Percentiles rank a stretch among this genome's conserved stretches.
These are phyloP conservation scores for Cremastobaeus sp. DNA, from an alignment of 2,888 invertebrate species.

Conservation along the genomic window DNA sequence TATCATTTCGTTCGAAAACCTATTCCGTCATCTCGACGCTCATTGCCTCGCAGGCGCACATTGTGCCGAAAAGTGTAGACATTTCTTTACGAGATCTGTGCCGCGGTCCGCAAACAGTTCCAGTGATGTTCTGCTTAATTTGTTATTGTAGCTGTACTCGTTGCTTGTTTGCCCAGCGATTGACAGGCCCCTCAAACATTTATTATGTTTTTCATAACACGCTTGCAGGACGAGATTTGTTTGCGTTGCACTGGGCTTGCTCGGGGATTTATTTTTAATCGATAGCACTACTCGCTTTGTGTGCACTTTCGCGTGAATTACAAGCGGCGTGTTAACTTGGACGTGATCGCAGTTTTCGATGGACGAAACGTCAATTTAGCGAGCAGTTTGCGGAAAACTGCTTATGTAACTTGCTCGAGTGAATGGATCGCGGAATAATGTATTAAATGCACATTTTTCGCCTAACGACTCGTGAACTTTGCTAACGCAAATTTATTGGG, in stretches of 20 bases:
- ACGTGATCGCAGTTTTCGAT: slow-evolving; percentile 2
- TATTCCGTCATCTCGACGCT: slow-evolving; percentile 44
- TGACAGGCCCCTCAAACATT: slow-evolving; percentile 73
- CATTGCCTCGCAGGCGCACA: slow-evolving; percentile 51
- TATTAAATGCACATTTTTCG: too few species aligned
- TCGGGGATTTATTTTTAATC: slow-evolving; percentile 40
- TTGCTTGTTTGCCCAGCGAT: slow-evolving; percentile 65
- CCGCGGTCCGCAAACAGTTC: slow-evolving; percentile 34
- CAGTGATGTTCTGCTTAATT: slow-evolving; percentile 69
- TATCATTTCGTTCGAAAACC: slow-evolving; percentile 70
- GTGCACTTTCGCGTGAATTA: slow-evolving; percentile 32
- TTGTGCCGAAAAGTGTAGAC: slow-evolving; percentile 49
- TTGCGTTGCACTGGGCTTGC: slow-evolving; percentile 40
- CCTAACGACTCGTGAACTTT: slow-evolving; percentile 12
- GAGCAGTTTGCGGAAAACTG: too few species aligned
- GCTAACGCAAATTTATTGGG: slow-evolving; percentile 19
- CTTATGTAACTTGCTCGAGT: too few species aligned
- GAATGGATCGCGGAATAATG: too few species aligned
- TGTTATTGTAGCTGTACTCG: slow-evolving; percentile 76
- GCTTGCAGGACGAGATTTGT: slow-evolving; percentile 54
- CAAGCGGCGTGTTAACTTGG: slow-evolving; percentile 16
- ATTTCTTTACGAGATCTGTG: slow-evolving; percentile 47
- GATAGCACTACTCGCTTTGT: slow-evolving; percentile 38
- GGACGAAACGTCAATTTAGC: too few species aligned
- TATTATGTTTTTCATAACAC: slow-evolving; percentile 77